phyloP scores from a whole-genome alignment of 2,113 vertebrate species.

The Tretioscincus oriximinensis region DNA sequence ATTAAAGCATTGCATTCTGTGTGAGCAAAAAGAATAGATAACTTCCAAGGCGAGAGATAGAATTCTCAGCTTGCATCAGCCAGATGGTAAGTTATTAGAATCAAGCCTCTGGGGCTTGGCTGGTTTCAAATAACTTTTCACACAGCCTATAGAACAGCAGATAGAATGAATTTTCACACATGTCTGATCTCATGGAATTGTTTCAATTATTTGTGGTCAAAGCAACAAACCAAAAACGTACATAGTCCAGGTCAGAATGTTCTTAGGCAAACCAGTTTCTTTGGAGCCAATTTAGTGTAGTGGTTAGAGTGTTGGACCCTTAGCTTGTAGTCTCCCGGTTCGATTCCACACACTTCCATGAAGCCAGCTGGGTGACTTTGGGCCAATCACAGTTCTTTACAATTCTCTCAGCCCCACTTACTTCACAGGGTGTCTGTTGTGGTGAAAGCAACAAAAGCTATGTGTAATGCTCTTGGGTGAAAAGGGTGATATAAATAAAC shows the following conservation, averaged over 20 bases:
- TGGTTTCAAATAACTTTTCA: slow-evolving; percentile 1
- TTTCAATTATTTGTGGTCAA: neutral
- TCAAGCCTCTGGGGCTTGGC: neutral
- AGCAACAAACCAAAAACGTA: neutral
- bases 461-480: too few species aligned
- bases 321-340: too few species aligned
- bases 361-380: too few species aligned
- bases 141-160: neutral
- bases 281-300: too few species aligned
- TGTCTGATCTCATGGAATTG: neutral
- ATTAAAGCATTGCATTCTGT: neutral
- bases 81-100: neutral
- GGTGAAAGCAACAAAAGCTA: too few species aligned
- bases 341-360: too few species aligned
- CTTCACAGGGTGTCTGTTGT: too few species aligned
- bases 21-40: neutral
- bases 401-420: too few species aligned
- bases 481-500: neutral
- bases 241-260: neutral
- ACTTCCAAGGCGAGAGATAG: neutral
- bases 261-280: neutral
- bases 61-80: neutral
- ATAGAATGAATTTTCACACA: neutral
- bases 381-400: too few species aligned
- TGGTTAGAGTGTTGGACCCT: too few species aligned